phyloP scores from a whole-genome alignment of 2,888 invertebrate genomes.

The Hypsopygia costalis region DNA sequence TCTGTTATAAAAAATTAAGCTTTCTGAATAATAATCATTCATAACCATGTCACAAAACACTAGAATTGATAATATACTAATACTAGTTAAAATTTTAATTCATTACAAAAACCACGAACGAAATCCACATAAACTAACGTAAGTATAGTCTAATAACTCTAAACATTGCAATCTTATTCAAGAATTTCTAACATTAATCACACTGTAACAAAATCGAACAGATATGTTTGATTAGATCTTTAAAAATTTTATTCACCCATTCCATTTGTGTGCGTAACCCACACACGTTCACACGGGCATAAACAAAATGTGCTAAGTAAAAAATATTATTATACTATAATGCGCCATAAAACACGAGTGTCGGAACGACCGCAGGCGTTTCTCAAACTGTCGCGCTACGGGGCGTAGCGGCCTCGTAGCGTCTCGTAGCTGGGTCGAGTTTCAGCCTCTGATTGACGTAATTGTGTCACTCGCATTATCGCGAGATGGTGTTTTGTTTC shows the following conservation, averaged over 20 bases:
- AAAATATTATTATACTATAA: constrained; percentile 77
- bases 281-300: constrained; percentile 24
- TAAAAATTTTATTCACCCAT: neutral
- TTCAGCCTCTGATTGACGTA: constrained; percentile 11
- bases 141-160: no score
- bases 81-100: no score
- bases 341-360: constrained; percentile 73
- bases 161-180: no score
- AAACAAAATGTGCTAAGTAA: constrained; percentile 76
- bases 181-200: no score
- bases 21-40: no score
- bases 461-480: neutral
- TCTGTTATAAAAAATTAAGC: no score
- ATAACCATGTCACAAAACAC: no score
- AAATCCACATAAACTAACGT: no score
- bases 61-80: no score
- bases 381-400: constrained; percentile 47
- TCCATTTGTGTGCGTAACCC: constrained; percentile 8
- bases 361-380: constrained; percentile 34
- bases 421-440: constrained; percentile 18
- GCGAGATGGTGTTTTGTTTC: neutral
- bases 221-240: neutral
- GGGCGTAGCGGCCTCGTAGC: constrained; percentile 34
- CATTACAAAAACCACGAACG: no score
- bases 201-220: no score